Evolutionary conservation across 2,888 invertebrate species (phyloP).

Genomic region (Frankliniella intonsa): DNA sequence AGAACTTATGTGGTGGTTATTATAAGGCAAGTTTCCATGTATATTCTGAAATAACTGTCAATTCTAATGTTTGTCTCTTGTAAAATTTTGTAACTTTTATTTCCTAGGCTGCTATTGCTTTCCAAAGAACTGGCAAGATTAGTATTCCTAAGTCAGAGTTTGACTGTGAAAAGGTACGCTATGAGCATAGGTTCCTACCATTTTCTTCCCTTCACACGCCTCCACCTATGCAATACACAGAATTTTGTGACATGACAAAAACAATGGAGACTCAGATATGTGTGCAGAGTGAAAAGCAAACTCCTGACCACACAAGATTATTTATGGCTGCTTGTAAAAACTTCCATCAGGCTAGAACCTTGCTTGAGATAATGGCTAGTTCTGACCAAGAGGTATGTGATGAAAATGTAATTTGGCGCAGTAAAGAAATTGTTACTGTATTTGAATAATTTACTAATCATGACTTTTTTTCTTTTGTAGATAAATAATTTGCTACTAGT

Average conservation of each 20-base stretch:
- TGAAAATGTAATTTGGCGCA: not conserved
- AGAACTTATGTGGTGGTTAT: conserved; percentile 91
- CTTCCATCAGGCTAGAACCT: conserved; percentile 83
- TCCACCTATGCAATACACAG: conserved; percentile 84
- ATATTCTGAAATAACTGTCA: not conserved
- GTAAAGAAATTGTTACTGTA: not conserved
- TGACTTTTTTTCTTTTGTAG: conserved; percentile 50
- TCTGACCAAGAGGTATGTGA: conserved; percentile 70
- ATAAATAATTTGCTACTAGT: conserved; percentile 78
- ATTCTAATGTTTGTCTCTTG: not conserved
- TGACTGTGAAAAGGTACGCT: conserved; percentile 90
- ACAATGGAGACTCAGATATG: conserved; percentile 49
- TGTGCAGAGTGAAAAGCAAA: conserved; percentile 39
- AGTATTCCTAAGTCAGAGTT: conserved; percentile 78
- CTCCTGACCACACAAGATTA: conserved; percentile 54
- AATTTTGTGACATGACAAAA: conserved; percentile 77
- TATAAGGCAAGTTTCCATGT: conserved; percentile 66
- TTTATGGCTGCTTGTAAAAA: conserved; percentile 84
- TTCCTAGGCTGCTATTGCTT: conserved; percentile 77
- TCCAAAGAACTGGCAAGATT: conserved; percentile 82
- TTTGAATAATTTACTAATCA: not conserved
- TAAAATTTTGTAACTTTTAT: conserved; percentile 33
- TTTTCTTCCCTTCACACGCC: conserved; percentile 82
- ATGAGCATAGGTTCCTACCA: conserved; percentile 89
- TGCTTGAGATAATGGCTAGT: conserved; percentile 75